phyloP scores from a whole-genome alignment of 2,888 invertebrate genomes.

The Dromius quadrimaculatus region DNA sequence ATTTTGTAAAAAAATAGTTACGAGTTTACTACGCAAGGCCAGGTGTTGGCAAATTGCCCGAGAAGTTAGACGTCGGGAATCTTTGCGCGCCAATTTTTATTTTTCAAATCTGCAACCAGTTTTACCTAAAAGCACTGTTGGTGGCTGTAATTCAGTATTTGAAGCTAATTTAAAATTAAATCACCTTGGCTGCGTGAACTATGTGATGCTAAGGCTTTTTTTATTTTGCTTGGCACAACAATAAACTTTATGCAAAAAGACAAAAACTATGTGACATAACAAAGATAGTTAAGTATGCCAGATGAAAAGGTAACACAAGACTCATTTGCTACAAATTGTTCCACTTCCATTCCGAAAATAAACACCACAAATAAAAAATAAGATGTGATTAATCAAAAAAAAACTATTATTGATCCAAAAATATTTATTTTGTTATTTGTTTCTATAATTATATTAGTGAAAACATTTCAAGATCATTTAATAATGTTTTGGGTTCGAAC shows the following conservation, averaged over 20 bases:
- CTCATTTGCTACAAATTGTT: background rate
- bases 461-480: background rate
- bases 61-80: background rate
- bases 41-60: slow-evolving; percentile 37
- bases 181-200: background rate
- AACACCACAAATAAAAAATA: no score
- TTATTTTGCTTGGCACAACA: slow-evolving; percentile 13
- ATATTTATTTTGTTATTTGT: no score
- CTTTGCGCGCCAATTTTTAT: background rate
- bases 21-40: slow-evolving; percentile 26
- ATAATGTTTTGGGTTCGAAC: slow-evolving; percentile 6
- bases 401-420: no score
- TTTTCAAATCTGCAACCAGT: slow-evolving; percentile 7
- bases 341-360: slow-evolving; percentile 16
- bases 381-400: no score
- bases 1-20: slow-evolving; percentile 29
- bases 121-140: background rate
- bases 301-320: background rate
- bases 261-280: slow-evolving; percentile 3
- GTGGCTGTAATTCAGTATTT: background rate
- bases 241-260: slow-evolving; percentile 19
- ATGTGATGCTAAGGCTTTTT: slow-evolving; percentile 19
- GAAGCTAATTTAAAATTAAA: slow-evolving; percentile 6
- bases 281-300: slow-evolving; percentile 4
- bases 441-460: background rate